Evolutionary conservation across 1,140 invertebrate species (phyloP).

Genomic region (Tyrophagus putrescentiae): DNA sequence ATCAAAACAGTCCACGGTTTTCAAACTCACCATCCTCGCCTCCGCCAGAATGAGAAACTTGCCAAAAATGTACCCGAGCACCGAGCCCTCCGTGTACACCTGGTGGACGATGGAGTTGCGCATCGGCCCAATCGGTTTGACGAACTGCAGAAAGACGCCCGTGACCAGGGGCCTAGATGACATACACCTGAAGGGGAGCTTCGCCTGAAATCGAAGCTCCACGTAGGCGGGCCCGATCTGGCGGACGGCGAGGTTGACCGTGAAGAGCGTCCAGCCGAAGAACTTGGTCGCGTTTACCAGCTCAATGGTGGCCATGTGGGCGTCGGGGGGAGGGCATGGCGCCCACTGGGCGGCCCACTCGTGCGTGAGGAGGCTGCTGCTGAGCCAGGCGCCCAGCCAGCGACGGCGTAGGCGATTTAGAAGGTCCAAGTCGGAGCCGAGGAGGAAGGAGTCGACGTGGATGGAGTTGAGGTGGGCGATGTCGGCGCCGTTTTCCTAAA

Average conservation of each 20-base stretch:
- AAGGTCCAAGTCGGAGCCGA: slow-evolving; percentile 36
- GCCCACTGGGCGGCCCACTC: slow-evolving; percentile 6
- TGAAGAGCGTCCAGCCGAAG: slow-evolving; percentile 9
- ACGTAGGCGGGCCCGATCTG: slow-evolving; percentile 41
- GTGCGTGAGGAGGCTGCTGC: not conserved
- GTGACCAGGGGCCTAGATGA: slow-evolving; percentile 40
- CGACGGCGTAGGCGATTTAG: not conserved
- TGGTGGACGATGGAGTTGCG: slow-evolving; percentile 60
- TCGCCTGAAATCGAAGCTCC: slow-evolving; percentile 41
- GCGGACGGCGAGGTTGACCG: slow-evolving; percentile 18
- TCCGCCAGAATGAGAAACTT: slow-evolving; percentile 53
- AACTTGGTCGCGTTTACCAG: not conserved
- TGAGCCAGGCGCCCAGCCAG: too few relatives aligned
- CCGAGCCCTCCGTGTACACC: slow-evolving; percentile 45
- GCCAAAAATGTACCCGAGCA: slow-evolving; percentile 45
- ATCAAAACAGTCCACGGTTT: not conserved
- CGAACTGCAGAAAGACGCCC: slow-evolving; percentile 54
- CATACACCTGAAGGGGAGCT: too few relatives aligned
- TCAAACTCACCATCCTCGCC: slow-evolving; percentile 50
- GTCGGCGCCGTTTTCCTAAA: slow-evolving; percentile 81
- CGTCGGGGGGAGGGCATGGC: not conserved
- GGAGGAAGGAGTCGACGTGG: slow-evolving; percentile 47
- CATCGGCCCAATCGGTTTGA: slow-evolving; percentile 62
- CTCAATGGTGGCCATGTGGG: not conserved
- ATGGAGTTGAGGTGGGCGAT: slow-evolving; percentile 58